A percentile compares a stretch with the other conserved stretches of the same genome.
phyloP scores from a whole-genome alignment of 2,888 invertebrate genomes.

The Amphiduros pacificus region DNA sequence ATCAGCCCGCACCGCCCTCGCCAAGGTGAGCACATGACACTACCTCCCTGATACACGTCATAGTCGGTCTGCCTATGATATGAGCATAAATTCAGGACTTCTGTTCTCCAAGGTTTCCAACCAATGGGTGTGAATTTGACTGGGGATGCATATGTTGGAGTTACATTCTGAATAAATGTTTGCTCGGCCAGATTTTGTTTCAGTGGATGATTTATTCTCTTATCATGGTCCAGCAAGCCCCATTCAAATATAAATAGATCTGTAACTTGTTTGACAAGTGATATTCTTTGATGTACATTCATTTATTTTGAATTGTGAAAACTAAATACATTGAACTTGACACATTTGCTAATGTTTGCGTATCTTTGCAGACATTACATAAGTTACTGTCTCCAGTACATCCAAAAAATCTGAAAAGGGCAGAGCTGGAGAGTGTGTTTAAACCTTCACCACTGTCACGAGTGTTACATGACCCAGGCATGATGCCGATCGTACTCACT shows the following conservation, averaged over 20 bases:
- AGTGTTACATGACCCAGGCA: neutral
- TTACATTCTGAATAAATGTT: too few relatives aligned
- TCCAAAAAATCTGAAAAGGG: slow-evolving; percentile 36
- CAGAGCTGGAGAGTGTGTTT: slow-evolving; percentile 25
- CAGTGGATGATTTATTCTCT: too few relatives aligned
- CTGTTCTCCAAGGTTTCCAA: too few relatives aligned
- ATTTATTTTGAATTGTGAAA: neutral
- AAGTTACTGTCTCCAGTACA: slow-evolving; percentile 33
- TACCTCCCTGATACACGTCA: neutral
- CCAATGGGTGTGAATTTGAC: too few relatives aligned
- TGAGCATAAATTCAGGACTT: too few relatives aligned
- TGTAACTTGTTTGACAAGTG: too few relatives aligned
- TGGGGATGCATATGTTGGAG: too few relatives aligned
- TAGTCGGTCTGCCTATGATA: neutral
- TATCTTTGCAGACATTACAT: slow-evolving; percentile 40
- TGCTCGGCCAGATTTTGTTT: too few relatives aligned
- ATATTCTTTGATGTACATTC: too few relatives aligned
- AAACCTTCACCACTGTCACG: neutral
- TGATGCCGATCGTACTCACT: neutral
- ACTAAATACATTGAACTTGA: neutral
- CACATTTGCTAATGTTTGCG: neutral
- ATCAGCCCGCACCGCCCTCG: slow-evolving; percentile 63
- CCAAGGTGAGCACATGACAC: slow-evolving; percentile 59
- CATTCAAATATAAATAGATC: too few relatives aligned
- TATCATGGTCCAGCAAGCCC: too few relatives aligned